Conservation (phyloP, 2,797 vertebrate species). For the Hirundo rustica region DNA sequence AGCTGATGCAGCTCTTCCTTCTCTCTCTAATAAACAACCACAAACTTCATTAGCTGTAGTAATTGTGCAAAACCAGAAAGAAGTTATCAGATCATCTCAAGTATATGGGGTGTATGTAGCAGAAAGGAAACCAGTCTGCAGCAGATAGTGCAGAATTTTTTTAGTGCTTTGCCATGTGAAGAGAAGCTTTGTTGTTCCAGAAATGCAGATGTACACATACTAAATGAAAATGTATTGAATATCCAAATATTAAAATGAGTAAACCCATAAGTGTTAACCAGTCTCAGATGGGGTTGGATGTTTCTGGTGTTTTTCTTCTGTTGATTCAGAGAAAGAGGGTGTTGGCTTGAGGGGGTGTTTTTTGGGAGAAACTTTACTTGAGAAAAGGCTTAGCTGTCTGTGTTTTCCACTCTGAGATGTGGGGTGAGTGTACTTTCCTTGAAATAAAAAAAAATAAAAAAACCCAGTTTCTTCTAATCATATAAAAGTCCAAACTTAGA, state of each 20-base stretch:
- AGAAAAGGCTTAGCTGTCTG: not conserved
- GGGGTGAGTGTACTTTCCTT: not conserved
- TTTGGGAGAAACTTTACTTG: not conserved
- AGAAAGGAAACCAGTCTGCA: not conserved
- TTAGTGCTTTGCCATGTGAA: not conserved
- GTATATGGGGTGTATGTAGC: not conserved
- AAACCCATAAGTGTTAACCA: not conserved
- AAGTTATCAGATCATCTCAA: constrained; percentile 10
- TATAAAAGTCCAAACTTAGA: not conserved
- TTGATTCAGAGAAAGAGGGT: not conserved
- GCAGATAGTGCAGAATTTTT: not conserved
- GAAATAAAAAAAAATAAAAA: not conserved
- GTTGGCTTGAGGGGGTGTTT: accelerated
- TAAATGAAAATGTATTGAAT: not conserved
- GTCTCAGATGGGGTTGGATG: not conserved
- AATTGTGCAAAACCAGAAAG: not conserved
- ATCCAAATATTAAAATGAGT: not conserved
- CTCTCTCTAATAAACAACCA: not conserved
- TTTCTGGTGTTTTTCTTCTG: not conserved
- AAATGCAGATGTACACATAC: not conserved
- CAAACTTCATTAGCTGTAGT: not conserved
- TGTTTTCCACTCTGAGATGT: not conserved
- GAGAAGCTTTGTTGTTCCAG: not conserved
- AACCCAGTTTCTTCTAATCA: not conserved
- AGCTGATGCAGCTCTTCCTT: not conserved